Evolutionary conservation across 2,113 vertebrate species (phyloP).

Genomic region (Nematolebias whitei): DNA sequence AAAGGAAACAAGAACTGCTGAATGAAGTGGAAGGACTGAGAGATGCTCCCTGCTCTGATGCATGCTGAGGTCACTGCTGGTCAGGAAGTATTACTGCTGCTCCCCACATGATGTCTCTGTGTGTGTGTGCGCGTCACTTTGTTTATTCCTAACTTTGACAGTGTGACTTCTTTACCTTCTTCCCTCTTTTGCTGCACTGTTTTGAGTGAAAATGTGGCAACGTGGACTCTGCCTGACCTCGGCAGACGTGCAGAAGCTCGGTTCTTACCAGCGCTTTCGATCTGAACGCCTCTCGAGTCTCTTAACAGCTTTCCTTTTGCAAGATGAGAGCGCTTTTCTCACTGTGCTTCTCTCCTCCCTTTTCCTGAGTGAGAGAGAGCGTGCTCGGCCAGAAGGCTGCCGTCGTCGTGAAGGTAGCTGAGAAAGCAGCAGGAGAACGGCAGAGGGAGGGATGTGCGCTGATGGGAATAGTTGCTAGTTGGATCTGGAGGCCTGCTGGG

Average conservation of each 20-base stretch:
- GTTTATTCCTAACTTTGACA: conserved; percentile 18
- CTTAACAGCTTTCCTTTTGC: conserved; percentile 42
- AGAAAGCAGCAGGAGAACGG: conserved; percentile 47
- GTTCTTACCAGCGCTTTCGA: conserved; percentile 40
- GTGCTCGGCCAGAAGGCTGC: conserved; percentile 50
- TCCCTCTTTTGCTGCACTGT: conserved; percentile 20
- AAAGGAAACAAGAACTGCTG: conserved; percentile 19
- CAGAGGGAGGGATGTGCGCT: conserved; percentile 35
- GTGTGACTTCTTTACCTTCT: conserved; percentile 23
- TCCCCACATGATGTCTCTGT: conserved; percentile 28
- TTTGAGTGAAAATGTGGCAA: conserved; percentile 42
- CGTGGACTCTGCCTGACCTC: conserved; percentile 59
- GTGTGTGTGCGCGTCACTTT: conserved; percentile 33
- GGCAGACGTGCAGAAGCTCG: conserved; percentile 2
- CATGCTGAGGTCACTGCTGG: conserved; percentile 23
- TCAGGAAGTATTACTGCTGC: conserved; percentile 21
- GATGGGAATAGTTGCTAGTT: conserved; percentile 70
- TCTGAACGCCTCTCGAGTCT: conserved; percentile 35
- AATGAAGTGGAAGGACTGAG: conserved; percentile 18
- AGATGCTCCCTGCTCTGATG: conserved; percentile 1
- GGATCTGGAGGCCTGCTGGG: conserved; percentile 68
- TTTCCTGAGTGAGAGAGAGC: conserved; percentile 10
- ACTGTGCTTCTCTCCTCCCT: conserved; percentile 13
- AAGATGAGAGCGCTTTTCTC: conserved; percentile 40
- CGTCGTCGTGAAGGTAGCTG: conserved; percentile 36